Base-by-base conservation (phyloP, 2,888 invertebrate genomes). In the Calephelis perditalis region DNA sequence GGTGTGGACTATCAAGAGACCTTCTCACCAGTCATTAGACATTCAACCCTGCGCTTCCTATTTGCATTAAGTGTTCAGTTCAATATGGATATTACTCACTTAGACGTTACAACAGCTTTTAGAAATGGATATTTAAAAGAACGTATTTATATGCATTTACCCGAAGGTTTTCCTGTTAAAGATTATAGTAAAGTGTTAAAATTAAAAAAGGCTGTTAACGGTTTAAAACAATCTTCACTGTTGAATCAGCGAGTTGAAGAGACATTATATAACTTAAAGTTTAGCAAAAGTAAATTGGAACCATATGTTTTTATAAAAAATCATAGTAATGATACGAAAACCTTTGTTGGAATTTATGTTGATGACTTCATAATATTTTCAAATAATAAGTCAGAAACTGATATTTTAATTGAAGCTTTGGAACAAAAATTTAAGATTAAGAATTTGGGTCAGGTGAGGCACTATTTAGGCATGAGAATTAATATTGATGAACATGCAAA, bases 191-290 rank as follows among this genome's bases (percentile, higher is more conserved):
- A 43, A 43, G 54, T 54, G 11, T 54, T 54, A 54, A 54, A 54
- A 54, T 76, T 79, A 73, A 80, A 79, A 78, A 80, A 73, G 75
- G 77, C 77, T 74, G 46, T 60, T 49, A 60, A 58, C 12, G 58
- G 63, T 8, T 43, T 58, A n/a, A 63, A 63, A 35, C 60, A 60
- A 10, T 60, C 60, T 3, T 63, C 60, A 8, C 46, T 58, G 3
- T 63, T 58, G 62, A 58, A 63, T 49, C 45, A 60, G 26, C 59
- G 49, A 59, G 57, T 62, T 4, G 44, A 62, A 45, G 54, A 62
- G 11, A 36, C 12, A 57, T 45, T 62, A 3, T 57, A 36, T 57
- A 59, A 62, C 10, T 37, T 59, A 45, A 45, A 60, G 40, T 63
- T 57, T 60, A 58, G 45, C 36, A 63, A 47, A n/a, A 57, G 58